A percentile compares a stretch with the other conserved stretches of the same genome.
These are phyloP conservation scores for Hystrix brachyura DNA, from an alignment of 2,113 vertebrate species.

Conservation along the genomic window DNA sequence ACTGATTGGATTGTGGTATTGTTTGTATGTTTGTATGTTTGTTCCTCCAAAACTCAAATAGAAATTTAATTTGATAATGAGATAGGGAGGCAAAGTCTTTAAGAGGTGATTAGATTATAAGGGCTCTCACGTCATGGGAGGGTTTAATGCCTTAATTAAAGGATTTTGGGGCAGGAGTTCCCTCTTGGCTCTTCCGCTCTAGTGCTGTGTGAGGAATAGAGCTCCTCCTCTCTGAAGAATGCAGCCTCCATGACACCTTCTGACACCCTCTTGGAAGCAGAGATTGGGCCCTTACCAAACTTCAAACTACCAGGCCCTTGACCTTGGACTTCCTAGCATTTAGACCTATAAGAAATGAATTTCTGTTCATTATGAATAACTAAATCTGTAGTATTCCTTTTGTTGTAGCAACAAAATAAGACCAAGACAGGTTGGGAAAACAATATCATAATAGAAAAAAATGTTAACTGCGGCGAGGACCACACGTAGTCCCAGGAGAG, in stretches of 20 bases:
- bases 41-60: not conserved
- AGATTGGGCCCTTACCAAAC: not conserved
- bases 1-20: not conserved
- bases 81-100: not conserved
- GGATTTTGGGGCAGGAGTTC: not conserved
- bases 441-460: not conserved
- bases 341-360: not conserved
- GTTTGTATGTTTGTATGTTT: not conserved
- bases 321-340: not conserved
- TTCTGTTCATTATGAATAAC: not conserved
- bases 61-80: not conserved
- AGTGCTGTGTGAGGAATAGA: not conserved
- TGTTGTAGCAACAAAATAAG: not conserved
- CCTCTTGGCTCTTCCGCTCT: not conserved
- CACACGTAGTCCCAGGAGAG: not conserved
- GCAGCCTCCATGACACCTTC: not conserved
- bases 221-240: not conserved
- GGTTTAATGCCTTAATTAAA: not conserved
- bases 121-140: not conserved
- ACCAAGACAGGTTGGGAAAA: not conserved
- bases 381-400: not conserved
- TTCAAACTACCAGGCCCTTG: not conserved
- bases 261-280: not conserved
- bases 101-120: not conserved
- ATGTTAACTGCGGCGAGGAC: not conserved